phyloP scores from a whole-genome alignment of 2,113 vertebrate genomes.

The Zapornia atra region DNA sequence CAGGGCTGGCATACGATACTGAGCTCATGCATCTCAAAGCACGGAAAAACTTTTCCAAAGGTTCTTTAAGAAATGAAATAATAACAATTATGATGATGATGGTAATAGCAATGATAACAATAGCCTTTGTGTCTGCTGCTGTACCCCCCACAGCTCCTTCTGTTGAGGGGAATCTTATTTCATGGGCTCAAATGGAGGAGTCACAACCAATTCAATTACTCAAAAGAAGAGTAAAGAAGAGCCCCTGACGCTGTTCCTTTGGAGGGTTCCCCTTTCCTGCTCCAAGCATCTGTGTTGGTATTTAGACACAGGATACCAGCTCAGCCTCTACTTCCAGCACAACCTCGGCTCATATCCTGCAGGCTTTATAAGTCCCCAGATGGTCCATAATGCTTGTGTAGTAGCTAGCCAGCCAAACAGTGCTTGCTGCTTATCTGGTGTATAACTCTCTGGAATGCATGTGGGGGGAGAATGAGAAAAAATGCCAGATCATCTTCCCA shows the following conservation, averaged over 20 bases:
- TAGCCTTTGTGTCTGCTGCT: not conserved
- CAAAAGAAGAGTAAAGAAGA: constrained; percentile 38
- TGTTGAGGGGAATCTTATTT: constrained; percentile 48
- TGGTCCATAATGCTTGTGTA: constrained; percentile 55
- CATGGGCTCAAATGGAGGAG: constrained; percentile 14
- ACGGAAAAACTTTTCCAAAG: not conserved
- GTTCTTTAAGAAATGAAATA: constrained; percentile 9
- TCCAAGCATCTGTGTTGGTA: constrained; percentile 68
- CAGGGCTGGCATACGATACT: not conserved
- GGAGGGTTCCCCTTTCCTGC: constrained; percentile 49
- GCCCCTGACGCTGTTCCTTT: not conserved
- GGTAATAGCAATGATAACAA: not conserved
- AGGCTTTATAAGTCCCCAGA: constrained; percentile 56
- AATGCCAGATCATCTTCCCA: constrained; percentile 71
- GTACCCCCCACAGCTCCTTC: not conserved
- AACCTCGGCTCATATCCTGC: constrained; percentile 32
- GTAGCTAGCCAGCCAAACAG: constrained; percentile 43
- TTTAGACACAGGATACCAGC: constrained; percentile 69
- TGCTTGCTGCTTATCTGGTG: constrained; percentile 62
- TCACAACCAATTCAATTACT: constrained; percentile 49
- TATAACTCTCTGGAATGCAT: constrained; percentile 63
- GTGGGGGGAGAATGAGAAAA: constrained; percentile 64
- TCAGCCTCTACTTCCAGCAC: constrained; percentile 60
- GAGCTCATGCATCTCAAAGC: not conserved
- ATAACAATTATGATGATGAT: not conserved